Conservation (phyloP, 2,113 vertebrate genomes). For the Corvus cornix region DNA sequence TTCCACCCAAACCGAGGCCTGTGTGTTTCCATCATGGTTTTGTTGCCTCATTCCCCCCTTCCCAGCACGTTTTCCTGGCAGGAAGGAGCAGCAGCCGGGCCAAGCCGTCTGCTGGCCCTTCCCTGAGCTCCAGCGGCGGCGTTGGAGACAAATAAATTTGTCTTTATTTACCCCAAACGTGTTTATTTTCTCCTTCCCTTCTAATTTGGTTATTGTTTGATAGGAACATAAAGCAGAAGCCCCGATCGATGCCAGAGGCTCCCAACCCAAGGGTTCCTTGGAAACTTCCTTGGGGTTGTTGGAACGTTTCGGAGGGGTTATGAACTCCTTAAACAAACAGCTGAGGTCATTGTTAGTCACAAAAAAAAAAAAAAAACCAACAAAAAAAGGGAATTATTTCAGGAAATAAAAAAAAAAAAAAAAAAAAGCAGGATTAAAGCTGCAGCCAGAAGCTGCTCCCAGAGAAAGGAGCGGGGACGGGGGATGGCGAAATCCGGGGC, state of each 20-base stretch:
- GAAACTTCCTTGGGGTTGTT: slow-evolving; percentile 7
- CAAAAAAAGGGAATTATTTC: too few species aligned
- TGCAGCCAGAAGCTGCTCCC: slow-evolving; percentile 19
- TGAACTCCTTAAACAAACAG: slow-evolving; percentile 77
- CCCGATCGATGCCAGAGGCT: slow-evolving; percentile 9
- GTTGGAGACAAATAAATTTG: neutral
- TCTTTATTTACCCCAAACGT: neutral
- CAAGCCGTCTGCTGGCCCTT: neutral
- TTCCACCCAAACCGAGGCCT: neutral
- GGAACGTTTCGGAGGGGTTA: slow-evolving; percentile 60
- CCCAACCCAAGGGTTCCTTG: neutral
- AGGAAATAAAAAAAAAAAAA: neutral
- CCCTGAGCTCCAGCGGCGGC: neutral
- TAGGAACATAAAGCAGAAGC: slow-evolving; percentile 33
- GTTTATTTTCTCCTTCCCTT: neutral
- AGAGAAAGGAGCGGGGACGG: neutral
- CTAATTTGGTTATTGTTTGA: neutral
- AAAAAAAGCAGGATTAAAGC: slow-evolving; percentile 10
- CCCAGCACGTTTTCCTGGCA: neutral
- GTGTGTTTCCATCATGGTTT: accelerated
- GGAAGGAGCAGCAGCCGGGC: neutral
- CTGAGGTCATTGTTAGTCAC: slow-evolving; percentile 64
- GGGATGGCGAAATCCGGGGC: neutral
- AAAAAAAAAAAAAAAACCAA: too few species aligned
- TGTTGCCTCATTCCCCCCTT: neutral